Evolutionary conservation across 2,888 invertebrate genomes (phyloP).

Genomic region (Pristionchus japonicus): DNA sequence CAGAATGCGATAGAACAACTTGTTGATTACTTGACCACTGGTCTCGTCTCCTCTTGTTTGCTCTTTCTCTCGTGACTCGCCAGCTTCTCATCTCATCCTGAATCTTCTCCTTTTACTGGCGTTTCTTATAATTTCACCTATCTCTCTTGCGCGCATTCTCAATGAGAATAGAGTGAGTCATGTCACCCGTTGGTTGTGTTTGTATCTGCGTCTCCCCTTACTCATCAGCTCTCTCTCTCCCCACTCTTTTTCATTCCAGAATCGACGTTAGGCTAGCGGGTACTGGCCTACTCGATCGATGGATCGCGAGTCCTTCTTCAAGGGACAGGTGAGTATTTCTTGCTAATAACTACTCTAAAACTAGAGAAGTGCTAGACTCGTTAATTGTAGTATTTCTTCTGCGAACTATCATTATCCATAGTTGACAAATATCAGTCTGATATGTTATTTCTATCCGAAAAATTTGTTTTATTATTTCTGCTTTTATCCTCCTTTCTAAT

Average conservation of each 20-base stretch:
- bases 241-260: slow-evolving; percentile 4
- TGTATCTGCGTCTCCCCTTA: slow-evolving; percentile 29
- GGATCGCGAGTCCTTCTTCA: slow-evolving; percentile 60
- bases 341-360: neutral
- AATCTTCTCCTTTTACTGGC: neutral
- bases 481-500: neutral
- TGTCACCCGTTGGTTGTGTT: slow-evolving; percentile 29
- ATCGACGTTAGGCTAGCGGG: neutral
- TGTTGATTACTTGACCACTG: neutral
- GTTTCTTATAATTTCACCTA: neutral
- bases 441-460: too few species aligned
- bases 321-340: slow-evolving; percentile 53
- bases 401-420: neutral
- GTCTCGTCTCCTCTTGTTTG: slow-evolving; percentile 11
- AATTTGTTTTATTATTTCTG: neutral
- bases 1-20: neutral
- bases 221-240: slow-evolving; percentile 18
- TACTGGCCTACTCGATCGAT: slow-evolving; percentile 41
- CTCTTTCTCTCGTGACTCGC: slow-evolving; percentile 13
- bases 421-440: too few species aligned
- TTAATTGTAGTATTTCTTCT: neutral
- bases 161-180: neutral
- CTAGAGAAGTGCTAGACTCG: neutral
- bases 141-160: neutral
- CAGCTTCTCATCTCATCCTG: neutral